These are phyloP conservation scores for Cotesia congregata DNA, from an alignment of 2,888 invertebrate genomes.

Conservation along the genomic window DNA sequence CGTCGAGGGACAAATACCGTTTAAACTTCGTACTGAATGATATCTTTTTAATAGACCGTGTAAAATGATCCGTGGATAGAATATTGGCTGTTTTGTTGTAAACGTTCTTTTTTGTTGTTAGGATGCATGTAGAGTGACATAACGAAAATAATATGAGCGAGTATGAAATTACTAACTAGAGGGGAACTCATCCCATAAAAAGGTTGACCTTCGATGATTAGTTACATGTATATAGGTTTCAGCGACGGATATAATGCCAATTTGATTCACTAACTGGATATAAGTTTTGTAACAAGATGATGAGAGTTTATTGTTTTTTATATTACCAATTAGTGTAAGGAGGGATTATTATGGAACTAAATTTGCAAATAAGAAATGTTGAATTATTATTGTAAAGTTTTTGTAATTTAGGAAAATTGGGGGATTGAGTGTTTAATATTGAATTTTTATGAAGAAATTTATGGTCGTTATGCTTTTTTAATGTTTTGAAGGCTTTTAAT, in stretches of 20 bases:
- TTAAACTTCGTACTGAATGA: neutral
- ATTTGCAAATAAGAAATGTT: no score
- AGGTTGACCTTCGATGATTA: neutral
- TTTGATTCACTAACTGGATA: neutral
- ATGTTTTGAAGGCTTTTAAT: no score
- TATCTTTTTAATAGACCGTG: slow-evolving; percentile 18
- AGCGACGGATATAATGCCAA: neutral
- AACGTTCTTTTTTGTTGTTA: slow-evolving; percentile 7
- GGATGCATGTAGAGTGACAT: neutral
- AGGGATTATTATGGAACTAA: no score
- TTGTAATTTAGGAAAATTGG: no score
- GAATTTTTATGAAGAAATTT: no score
- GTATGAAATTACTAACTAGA: neutral
- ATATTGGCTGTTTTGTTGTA: neutral
- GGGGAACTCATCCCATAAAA: neutral
- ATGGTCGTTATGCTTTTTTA: no score
- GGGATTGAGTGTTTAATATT: no score
- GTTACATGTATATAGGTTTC: neutral
- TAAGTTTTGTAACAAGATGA: neutral
- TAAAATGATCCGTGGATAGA: slow-evolving; percentile 16
- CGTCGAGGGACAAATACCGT: slow-evolving; percentile 42
- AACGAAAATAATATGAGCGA: neutral
- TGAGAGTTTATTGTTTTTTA: no score
- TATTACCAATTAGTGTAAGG: no score
- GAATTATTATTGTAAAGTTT: no score